A percentile compares a stretch with the other conserved stretches of the same genome.
Evolutionary conservation across 2,113 vertebrate genomes (phyloP).

Genomic region (Nestor notabilis): DNA sequence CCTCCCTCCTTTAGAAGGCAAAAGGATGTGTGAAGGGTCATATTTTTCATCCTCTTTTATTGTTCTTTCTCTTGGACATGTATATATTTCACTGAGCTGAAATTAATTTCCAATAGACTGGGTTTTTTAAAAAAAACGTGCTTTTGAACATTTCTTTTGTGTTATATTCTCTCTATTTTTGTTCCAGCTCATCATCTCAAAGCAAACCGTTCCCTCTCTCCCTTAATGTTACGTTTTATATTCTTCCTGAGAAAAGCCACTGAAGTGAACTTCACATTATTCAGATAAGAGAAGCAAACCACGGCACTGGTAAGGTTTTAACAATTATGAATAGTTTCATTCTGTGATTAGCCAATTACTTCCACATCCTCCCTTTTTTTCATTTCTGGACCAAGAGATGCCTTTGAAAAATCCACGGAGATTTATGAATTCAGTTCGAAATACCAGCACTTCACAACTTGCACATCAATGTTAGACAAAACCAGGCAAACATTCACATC

Average conservation of each 20-base stretch:
- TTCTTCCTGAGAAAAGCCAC: conserved; percentile 21
- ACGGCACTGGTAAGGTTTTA: conserved; percentile 39
- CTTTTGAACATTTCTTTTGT: neutral
- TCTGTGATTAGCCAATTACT: conserved; percentile 53
- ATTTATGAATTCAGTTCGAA: conserved; percentile 34
- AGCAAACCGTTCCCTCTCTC: neutral
- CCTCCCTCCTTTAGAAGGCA: neutral
- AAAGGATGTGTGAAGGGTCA: neutral
- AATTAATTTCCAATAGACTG: neutral
- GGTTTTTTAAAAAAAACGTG: neutral
- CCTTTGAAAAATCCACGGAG: conserved; percentile 19
- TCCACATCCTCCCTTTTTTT: conserved; percentile 36
- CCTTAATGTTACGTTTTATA: neutral
- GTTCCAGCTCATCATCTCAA: neutral
- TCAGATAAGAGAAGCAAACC: conserved; percentile 63
- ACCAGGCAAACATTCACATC: neutral
- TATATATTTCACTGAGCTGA: neutral
- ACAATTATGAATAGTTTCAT: conserved; percentile 68
- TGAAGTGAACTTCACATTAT: conserved; percentile 35
- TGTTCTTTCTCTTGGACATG: neutral
- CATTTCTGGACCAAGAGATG: conserved; percentile 41
- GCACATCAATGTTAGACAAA: neutral
- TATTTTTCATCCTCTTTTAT: conserved; percentile 8
- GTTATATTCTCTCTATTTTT: neutral
- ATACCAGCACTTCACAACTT: neutral